Evolutionary conservation across 2,888 invertebrate genomes (phyloP).

Genomic region (Pomacea canaliculata): DNA sequence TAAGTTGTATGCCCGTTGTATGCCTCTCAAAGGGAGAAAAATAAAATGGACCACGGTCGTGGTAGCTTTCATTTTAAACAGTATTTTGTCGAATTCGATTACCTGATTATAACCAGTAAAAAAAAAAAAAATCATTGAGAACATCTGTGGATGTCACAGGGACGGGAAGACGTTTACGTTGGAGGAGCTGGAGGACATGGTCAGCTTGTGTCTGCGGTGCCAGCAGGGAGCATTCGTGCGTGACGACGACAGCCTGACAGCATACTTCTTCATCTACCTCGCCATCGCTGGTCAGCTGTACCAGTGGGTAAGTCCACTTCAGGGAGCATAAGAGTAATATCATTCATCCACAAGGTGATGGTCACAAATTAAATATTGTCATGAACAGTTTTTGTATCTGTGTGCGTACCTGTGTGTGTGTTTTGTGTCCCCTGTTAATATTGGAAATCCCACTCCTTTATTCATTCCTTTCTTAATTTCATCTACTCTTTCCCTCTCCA

Average conservation of each 20-base stretch:
- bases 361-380: not conserved
- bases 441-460: too few relatives aligned
- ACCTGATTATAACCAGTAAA: too few relatives aligned
- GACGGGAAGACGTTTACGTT: conserved; percentile 36
- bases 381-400: not conserved
- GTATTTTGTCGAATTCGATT: not conserved
- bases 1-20: too few relatives aligned
- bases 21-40: too few relatives aligned
- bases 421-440: too few relatives aligned
- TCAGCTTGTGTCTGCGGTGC: conserved; percentile 31
- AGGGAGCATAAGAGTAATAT: not conserved
- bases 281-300: conserved; percentile 12
- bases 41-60: too few relatives aligned
- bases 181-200: conserved; percentile 32
- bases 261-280: conserved; percentile 21
- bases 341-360: not conserved
- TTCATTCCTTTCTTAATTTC: too few relatives aligned
- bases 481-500: too few relatives aligned
- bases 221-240: conserved; percentile 29
- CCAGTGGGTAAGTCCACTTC: conserved; percentile 25
- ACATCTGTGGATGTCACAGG: conserved; percentile 16
- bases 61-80: too few relatives aligned
- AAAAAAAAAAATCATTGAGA: too few relatives aligned
- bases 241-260: conserved; percentile 16
- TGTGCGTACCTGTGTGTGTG: too few relatives aligned